A percentile compares a stretch with the other conserved stretches of the same genome.
These are phyloP conservation scores for Lates japonicus DNA, from an alignment of 2,797 vertebrate genomes.

Conservation along the genomic window DNA sequence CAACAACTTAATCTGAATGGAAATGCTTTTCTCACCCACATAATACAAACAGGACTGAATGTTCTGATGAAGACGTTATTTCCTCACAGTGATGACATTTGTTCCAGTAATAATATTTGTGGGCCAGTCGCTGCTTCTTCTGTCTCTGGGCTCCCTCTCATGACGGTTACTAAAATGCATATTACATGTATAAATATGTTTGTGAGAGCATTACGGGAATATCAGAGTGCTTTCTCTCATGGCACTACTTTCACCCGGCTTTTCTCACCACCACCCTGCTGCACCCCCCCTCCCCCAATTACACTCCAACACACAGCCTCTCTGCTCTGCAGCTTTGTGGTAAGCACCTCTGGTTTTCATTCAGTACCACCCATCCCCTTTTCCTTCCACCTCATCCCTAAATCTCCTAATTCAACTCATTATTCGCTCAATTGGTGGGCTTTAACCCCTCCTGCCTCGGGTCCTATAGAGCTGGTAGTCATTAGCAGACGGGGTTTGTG, in stretches of 20 bases:
- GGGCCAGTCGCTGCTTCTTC: background rate
- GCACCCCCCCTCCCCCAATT: conserved; percentile 1
- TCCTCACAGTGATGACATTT: conserved; percentile 46
- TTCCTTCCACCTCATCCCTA: conserved; percentile 78
- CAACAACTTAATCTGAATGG: conserved; percentile 61
- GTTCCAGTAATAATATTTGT: conserved; percentile 50
- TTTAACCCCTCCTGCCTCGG: conserved; percentile 83
- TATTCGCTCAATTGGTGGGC: conserved; percentile 90
- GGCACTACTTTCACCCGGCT: background rate
- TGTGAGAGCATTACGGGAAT: conserved; percentile 22
- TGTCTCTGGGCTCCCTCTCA: conserved; percentile 2
- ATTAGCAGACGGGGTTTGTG: conserved; percentile 83
- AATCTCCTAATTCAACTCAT: conserved; percentile 90
- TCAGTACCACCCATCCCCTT: conserved; percentile 72
- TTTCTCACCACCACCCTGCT: conserved; percentile 14
- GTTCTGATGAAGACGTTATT: conserved; percentile 51
- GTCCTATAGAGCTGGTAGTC: conserved; percentile 86
- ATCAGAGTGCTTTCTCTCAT: background rate
- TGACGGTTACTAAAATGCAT: conserved; percentile 13
- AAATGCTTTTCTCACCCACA: conserved; percentile 51
- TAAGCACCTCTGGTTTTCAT: conserved; percentile 89
- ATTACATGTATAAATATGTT: conserved; percentile 49
- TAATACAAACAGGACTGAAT: conserved; percentile 3
- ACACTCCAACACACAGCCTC: conserved; percentile 36
- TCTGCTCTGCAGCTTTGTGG: conserved; percentile 72